Evolutionary conservation across 2,888 invertebrate genomes (phyloP).

Genomic region (Xestoiulus laeticollis): DNA sequence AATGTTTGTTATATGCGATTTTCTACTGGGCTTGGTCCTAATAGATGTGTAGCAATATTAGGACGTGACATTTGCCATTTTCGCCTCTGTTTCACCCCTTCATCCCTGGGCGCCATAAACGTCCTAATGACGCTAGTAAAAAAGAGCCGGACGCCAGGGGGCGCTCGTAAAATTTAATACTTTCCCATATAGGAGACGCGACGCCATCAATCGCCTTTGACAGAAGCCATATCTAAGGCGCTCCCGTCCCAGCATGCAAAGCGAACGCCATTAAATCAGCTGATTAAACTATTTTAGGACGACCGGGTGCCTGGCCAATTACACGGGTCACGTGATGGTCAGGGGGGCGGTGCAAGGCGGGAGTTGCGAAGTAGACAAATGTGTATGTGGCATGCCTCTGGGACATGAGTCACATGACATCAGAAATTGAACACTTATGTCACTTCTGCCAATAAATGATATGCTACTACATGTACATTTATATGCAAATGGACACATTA

Average conservation of each 20-base stretch:
- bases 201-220: background rate
- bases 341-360: background rate
- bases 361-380: too few species aligned
- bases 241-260: background rate
- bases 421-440: too few species aligned
- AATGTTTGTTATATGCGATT: too few species aligned
- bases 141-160: background rate
- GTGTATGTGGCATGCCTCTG: too few species aligned
- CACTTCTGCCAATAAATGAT: too few species aligned
- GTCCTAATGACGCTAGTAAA: background rate
- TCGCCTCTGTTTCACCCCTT: background rate
- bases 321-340: background rate
- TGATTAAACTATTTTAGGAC: background rate
- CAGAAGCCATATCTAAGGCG: background rate
- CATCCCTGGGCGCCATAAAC: background rate
- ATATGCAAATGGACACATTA: too few species aligned
- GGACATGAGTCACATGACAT: too few species aligned
- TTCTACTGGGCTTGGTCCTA: too few species aligned
- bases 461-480: too few species aligned
- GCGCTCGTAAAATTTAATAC: background rate
- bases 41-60: too few species aligned
- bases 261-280: background rate
- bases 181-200: background rate
- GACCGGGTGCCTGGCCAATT: background rate
- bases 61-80: background rate